Evolutionary conservation across 2,888 invertebrate species (phyloP), one percentile per base, ranked within the genome.

Genomic region (Eristalis pertinax): DNA sequence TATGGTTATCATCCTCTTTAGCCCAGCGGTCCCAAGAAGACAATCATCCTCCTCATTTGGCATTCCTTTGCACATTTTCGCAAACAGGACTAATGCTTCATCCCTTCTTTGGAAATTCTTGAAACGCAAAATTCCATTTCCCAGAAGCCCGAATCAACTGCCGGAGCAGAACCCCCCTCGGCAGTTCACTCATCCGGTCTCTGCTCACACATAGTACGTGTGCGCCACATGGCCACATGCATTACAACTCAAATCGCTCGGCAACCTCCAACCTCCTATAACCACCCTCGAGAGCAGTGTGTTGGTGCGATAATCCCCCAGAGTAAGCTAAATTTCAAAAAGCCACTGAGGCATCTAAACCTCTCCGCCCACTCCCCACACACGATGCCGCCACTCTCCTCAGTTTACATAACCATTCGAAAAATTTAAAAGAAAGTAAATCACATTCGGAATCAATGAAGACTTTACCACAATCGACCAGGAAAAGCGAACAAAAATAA

Each of bases 381-480:
- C 43, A 26, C 4, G 1, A n/a, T n/a, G 2, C 50, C 5, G n/a
- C n/a, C n/a, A n/a, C n/a, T 15, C 5, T 1, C 5, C n/a, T 5
- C 50, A 7, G 50, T 50, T 50, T 50, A 19, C 50, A 50, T 50
- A 50, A 50, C 50, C 50, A 50, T 19, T 43, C 1, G 43, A n/a
- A 43, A 43, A 43, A 22, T 60, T 60, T 60, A 24, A 60, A 60
- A 60, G 26, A 60, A 60, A 60, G 26, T 29, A 60, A 60, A 26
- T 60, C 60, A 4, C 60, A 60, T 26, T 60, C 26, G 15, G 26
- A 60, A 60, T 60, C 60, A 60, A 60, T 26, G 60, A 60, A 26
- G 26, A 26, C 60, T 11, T 19, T 13, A 60, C 60, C 60, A 56
- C 24, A 72, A 63, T 38, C 77, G 41, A 43, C 50, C 26, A 29